A percentile compares a stretch with the other conserved stretches of the same genome.
Conservation (phyloP, 2,113 vertebrate genomes). For the Calonectris borealis region DNA sequence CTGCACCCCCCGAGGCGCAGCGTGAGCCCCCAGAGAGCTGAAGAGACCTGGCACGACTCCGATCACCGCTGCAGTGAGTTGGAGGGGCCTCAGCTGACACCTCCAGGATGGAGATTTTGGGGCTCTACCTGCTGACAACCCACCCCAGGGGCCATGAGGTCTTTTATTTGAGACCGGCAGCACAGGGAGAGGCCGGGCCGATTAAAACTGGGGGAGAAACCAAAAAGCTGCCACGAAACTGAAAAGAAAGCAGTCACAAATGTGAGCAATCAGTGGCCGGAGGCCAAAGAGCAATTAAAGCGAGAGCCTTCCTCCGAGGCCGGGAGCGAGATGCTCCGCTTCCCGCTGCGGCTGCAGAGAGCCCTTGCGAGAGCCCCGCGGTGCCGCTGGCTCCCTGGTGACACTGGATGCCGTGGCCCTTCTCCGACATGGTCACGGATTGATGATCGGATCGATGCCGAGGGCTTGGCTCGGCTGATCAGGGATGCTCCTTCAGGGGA, state of each 20-base stretch:
- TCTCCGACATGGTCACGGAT: background rate
- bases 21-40: accelerated
- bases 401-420: background rate
- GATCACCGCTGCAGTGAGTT: background rate
- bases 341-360: background rate
- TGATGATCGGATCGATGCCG: background rate
- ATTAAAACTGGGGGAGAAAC: background rate
- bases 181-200: background rate
- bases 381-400: background rate
- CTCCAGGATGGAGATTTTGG: background rate
- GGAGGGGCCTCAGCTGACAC: background rate
- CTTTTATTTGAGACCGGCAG: accelerated
- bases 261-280: conserved; percentile 8
- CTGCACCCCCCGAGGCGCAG: accelerated
- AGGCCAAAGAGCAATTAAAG: conserved; percentile 66
- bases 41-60: accelerated
- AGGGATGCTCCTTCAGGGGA: background rate
- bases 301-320: background rate
- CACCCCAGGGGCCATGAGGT: accelerated
- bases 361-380: background rate
- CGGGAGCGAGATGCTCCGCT: background rate
- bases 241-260: background rate
- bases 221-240: background rate
- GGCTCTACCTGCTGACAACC: background rate
- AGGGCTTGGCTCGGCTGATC: background rate